Base-by-base conservation (phyloP, 2,888 invertebrate species). In the Drosophila stalkeri region DNA sequence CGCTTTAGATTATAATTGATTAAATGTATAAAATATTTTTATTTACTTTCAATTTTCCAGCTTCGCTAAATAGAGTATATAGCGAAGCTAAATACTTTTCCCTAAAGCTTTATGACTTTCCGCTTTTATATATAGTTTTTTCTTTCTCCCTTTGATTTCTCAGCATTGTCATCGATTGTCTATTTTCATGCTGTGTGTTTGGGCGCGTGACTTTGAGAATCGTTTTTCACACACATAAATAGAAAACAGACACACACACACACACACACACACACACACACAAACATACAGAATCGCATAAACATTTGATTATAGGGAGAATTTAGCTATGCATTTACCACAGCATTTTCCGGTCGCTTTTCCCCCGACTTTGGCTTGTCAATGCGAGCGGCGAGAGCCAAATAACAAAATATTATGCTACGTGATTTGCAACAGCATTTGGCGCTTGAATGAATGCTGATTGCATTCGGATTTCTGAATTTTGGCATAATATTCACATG, bases 161-260 rank as follows among this genome's bases (percentile, higher is more conserved):
- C 55, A 55, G n/a, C 71, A 76, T 79, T 79, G 76, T 74, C 78
- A 72, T 72, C 72, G 70, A 80, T 78, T 81, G 75, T 79, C 77
- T 67, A 68, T 79, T 69, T 67, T 35, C 59, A 61, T 64, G 43
- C 65, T 57, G 63, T 61, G 46, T 61, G 66, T 61, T 63, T 67
- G 49, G 65, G 82, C 84, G 87, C 89, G 82, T 86, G 87, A 86
- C 86, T 89, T 89, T 85, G 89, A 85, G 82, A 86, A 81, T 76
- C 74, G 71, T 61, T 70, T 72, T 69, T 70, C 79, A 57, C 75
- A 69, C 41, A 46, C 66, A 63, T 64, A 72, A 51, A 63, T 68
- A 73, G 73, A 46, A 63, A 23, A 37, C 12, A 52, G 20, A 56
- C 9, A 49, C n/a, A 49, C 8, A 44, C 9, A 23, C 16, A 39